phyloP scores from a whole-genome alignment of 1,140 invertebrate genomes.

The Ephestia elutella region DNA sequence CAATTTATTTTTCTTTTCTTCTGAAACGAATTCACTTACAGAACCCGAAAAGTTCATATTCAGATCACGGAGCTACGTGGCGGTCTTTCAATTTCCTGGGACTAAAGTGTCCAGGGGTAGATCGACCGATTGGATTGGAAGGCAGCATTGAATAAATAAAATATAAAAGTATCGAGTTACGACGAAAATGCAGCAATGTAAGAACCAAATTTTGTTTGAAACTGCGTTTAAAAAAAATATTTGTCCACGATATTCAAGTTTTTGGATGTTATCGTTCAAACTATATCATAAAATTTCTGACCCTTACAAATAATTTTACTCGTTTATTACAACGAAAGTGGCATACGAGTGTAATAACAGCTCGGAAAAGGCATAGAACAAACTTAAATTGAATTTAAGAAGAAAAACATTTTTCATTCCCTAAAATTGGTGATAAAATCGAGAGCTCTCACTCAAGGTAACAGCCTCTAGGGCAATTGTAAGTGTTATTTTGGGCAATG shows the following conservation, averaged over 20 bases:
- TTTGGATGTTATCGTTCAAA: no score
- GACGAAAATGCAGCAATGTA: no score
- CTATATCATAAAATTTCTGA: no score
- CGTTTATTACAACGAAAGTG: no score
- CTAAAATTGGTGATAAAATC: not conserved
- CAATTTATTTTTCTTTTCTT: not conserved
- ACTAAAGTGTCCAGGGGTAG: not conserved
- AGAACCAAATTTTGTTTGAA: no score
- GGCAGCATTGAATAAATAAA: not conserved
- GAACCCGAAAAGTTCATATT: not conserved
- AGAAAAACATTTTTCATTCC: not conserved
- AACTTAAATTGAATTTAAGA: not conserved
- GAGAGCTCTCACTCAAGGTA: not conserved
- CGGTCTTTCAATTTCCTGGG: constrained; percentile 2
- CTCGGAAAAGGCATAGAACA: no score
- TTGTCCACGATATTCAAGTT: no score
- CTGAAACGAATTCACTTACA: not conserved
- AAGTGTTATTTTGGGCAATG: not conserved
- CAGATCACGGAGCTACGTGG: not conserved
- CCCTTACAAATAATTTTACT: no score
- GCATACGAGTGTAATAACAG: no score
- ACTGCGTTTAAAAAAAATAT: no score
- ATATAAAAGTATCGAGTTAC: not conserved
- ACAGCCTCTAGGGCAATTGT: not conserved
- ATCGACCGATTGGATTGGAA: not conserved